Evolutionary conservation across 2,113 vertebrate genomes (phyloP), one percentile per base, ranked within the genome.

Genomic region (Petroica traversi): DNA sequence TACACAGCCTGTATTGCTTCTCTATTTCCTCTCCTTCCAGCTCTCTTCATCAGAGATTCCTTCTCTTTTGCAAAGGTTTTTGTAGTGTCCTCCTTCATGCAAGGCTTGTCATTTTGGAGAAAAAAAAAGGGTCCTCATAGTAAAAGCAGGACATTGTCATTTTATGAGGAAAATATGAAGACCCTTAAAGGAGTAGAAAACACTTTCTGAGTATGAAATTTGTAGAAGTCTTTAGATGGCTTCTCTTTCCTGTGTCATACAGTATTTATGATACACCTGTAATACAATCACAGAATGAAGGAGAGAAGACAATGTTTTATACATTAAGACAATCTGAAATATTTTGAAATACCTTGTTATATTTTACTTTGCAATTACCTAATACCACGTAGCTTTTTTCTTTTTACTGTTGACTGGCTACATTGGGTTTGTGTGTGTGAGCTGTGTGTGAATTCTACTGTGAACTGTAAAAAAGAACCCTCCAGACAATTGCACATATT

Each of bases 391-490:
- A 80, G 14, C 8, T 83, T 76, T 20, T 7, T 31, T 84, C 24
- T 54, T 94, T 88, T 66, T 84, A 49, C 17, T 33, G 11, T 61
- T 19, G 12, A 13, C 34, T 74, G 63, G 13, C 9, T 94, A 19
- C 46, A 11, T 0, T 76, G 29, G 3, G 18, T 52, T 88, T 92
- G 28, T 79, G 34, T 55, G 14, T 16, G 9, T 61, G 80, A 84
- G 82, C 55, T 74, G 40, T 19, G 6, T 26, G 23, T 76, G 73
- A 85, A 82, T 48, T 78, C 22, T 59, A 40, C 48, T 68, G 36
- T 78, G 73, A 93, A 86, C 40, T 52, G 83, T 62, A 59, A 66
- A 83, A 86, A 74, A 62, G 23, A 88, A n/a, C 20, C 26, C 76
- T 71, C 46, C 31, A 80, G 75, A 64, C 18, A 48, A 67, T 2